Evolutionary conservation across 2,113 vertebrate species (phyloP), one percentile per base, ranked within the genome.

Genomic region (Silurus glanis): DNA sequence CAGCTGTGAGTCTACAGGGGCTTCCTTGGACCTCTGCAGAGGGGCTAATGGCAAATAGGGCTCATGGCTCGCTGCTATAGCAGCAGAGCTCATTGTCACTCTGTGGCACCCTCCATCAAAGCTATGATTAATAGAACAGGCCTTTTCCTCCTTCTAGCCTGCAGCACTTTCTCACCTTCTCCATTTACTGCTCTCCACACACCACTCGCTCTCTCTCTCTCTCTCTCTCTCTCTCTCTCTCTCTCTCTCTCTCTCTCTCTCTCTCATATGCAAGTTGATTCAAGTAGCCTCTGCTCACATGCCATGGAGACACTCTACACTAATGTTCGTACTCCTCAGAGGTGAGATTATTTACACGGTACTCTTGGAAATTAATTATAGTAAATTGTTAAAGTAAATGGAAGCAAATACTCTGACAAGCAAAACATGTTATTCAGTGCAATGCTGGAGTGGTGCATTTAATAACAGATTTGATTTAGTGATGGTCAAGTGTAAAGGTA

Each of bases 81-180:
- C 84, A 87, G 85, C 81, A 76, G 91, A 90, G 86, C 91, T 92
- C 90, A 91, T 92, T 94, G 92, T 90, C 88, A 93, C 90, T 87
- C 72, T 78, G 83, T 59, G 90, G 85, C 89, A 90, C 91, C 92
- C 91, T 91, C 87, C 89, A 94, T 94, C 90, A 93, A 90, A 90
- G 85, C 89, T 91, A 90, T 94, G 94, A 94, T 94, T 94, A 94
- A 94, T 94, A 94, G 94, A 94, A 93, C 85, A 89, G 87, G 87
- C 87, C 91, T 92, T 87, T 85, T 89, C 86, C 86, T 87, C 75
- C 49, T 80, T 87, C 76, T 91, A 85, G 92, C 91, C 93, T 92
- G 88, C 87, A 91, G 92, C 91, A 84, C 85, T 87, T 92, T 92
- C 91, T 92, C 92, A 89, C 93, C 91, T 92, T 91, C 90, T 91